Evolutionary conservation across 1,140 invertebrate species (phyloP).

Genomic region (Platorchestia sp.): DNA sequence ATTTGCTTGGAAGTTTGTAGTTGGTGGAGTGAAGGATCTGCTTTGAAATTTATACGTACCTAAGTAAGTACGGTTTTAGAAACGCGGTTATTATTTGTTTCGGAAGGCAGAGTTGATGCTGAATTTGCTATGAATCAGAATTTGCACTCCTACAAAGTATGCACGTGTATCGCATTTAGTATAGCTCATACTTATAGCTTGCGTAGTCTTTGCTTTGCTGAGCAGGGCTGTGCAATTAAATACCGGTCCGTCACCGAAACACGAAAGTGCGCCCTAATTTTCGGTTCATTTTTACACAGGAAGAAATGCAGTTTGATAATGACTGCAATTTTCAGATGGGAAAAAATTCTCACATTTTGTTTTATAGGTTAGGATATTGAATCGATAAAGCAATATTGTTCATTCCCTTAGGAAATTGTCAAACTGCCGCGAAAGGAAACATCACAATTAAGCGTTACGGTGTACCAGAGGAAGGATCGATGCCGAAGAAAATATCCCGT

Average conservation of each 20-base stretch:
- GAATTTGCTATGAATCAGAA: too few relatives aligned
- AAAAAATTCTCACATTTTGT: background rate
- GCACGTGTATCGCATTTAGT: too few relatives aligned
- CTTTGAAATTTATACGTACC: too few relatives aligned
- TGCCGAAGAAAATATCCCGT: background rate
- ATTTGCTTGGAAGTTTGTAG: too few relatives aligned
- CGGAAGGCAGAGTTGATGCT: too few relatives aligned
- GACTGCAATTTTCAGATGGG: background rate
- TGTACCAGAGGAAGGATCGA: background rate
- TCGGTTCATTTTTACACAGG: background rate
- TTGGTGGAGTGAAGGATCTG: too few relatives aligned
- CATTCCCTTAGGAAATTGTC: background rate
- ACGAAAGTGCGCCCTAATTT: background rate
- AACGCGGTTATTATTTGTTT: too few relatives aligned
- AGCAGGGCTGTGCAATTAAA: background rate
- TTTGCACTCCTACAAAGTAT: too few relatives aligned
- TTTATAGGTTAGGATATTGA: background rate
- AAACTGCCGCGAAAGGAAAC: background rate
- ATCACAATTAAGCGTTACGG: background rate
- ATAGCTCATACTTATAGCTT: too few relatives aligned
- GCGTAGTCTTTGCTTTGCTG: background rate
- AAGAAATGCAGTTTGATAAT: background rate
- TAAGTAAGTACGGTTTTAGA: too few relatives aligned
- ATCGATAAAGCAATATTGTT: background rate
- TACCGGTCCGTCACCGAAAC: background rate